phyloP scores from a whole-genome alignment of 2,113 vertebrate species.

The Nanorana parkeri region DNA sequence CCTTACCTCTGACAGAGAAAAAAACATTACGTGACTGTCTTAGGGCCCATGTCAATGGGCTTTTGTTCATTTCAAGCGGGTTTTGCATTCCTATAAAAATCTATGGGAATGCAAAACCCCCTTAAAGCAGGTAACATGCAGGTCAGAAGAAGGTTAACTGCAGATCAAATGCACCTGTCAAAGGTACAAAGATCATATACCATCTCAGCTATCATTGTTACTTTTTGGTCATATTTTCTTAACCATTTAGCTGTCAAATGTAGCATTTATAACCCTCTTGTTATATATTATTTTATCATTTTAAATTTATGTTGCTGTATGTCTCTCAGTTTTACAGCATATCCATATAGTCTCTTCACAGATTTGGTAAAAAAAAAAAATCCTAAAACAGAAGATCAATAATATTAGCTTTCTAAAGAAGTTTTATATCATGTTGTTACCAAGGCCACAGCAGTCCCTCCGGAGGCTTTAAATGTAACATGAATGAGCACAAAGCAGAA shows the following conservation, averaged over 20 bases:
- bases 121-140: too few species aligned
- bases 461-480: conserved; percentile 48
- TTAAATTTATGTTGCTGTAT: neutral
- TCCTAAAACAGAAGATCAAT: conserved; percentile 49
- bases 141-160: too few species aligned
- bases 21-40: too few species aligned
- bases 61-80: too few species aligned
- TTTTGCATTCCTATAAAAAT: too few species aligned
- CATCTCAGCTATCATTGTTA: too few species aligned
- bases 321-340: neutral
- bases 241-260: neutral
- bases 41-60: too few species aligned
- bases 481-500: conserved; percentile 49
- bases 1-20: too few species aligned
- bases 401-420: conserved; percentile 53
- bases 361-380: conserved; percentile 13
- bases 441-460: conserved; percentile 48
- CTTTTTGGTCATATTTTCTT: neutral
- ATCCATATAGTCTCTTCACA: neutral
- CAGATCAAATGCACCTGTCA: too few species aligned
- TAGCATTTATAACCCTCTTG: neutral
- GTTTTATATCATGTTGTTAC: conserved; percentile 51
- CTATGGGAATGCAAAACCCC: too few species aligned
- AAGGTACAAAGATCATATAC: too few species aligned
- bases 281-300: conserved; percentile 12